Evolutionary conservation across 2,113 vertebrate species (phyloP), one percentile per base, ranked within the genome.

Genomic region (Empidonax alnorum): DNA sequence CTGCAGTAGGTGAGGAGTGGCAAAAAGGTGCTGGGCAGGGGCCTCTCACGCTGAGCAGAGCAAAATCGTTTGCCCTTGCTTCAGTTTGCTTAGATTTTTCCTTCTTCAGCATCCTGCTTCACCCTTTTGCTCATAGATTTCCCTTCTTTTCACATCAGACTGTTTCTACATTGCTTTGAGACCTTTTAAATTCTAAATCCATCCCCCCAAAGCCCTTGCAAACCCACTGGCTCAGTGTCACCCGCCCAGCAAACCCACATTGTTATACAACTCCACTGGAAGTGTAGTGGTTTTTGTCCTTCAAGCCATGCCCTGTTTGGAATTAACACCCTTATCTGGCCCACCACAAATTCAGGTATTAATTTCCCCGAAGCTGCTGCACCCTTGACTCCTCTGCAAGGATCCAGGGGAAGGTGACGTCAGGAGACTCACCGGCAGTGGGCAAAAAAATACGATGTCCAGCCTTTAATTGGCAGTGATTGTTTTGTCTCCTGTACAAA

Each of bases 401-500:
- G 79, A 85, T 80, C 66, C 7, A 4, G 74, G 75, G 82, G 72
- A 59, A 71, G 87, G 90, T 93, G 91, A 95, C 31, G 84, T 96
- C 95, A 84, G 20, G 87, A 92, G 59, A 30, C 82, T 95, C 87
- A 11, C 89, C 5, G 7, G 4, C 3, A n/a, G 49, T 39, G 66
- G 77, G 66, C 5, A 52, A 56, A 91, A 95, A 56, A 91, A 95
- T 89, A 69, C 27, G 41, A 77, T 91, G 92, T 94, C 96, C 94
- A 61, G 85, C 71, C 71, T 97, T 96, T 97, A 95, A 89, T 96
- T 50, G 22, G 82, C 59, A 96, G 25, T 6, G 76, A 90, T 97
- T 94, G 96, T 96, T 97, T 97, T 98, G 96, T 97, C 94, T 97
- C 41, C 83, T 50, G 80, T 87, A 92, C 96, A 97, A 97, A 98